Base-by-base conservation (phyloP, 2,888 invertebrate species). In the Cephus pygmeus region DNA sequence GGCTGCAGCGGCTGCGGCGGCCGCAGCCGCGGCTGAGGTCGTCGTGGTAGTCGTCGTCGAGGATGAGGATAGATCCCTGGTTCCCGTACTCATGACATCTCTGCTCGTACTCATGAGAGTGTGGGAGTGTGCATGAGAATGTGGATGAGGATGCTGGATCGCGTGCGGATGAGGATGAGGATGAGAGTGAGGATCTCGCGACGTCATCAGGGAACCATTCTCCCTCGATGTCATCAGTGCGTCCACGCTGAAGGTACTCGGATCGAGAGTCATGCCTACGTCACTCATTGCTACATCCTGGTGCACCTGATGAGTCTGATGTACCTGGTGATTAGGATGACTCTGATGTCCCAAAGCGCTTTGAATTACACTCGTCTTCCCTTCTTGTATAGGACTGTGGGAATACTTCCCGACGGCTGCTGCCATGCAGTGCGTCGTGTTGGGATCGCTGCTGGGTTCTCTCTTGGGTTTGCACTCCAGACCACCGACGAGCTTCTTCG, bases 401-500 rank as follows among this genome's bases (percentile, higher is more conserved):
- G 79, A 83, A 80, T 90, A 90, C 82, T 90, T 91, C 12, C 86
- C 86, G 80, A 82, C 79, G 36, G 88, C 87, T 83, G 86, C 33
- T 33, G 89, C 91, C 92, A 93, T 93, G 84, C 93, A 93, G 78
- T 92, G 92, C 56, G 85, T 90, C 74, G 77, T 81, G 76, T 77
- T 76, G 68, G 92, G 82, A 82, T 95, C 95, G 11, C 93, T 94
- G 69, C 93, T 93, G 0, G 95, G 95, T 87, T 95, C 95, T n/a
- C 95, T 92, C 88, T 95, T 95, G 0, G 95, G 95, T 86, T 95
- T 94, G 88, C 95, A 95, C 69, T 73, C 75, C 40, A 76, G 68
- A 33, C 35, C 68, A 30, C 73, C n/a, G 87, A 94, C 94, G 79
- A 92, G 81, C 75, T 86, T 85, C 81, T 92, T 91, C 12, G 88